Evolutionary conservation across 2,888 invertebrate species (phyloP).

Genomic region (Mythimna pallens): DNA sequence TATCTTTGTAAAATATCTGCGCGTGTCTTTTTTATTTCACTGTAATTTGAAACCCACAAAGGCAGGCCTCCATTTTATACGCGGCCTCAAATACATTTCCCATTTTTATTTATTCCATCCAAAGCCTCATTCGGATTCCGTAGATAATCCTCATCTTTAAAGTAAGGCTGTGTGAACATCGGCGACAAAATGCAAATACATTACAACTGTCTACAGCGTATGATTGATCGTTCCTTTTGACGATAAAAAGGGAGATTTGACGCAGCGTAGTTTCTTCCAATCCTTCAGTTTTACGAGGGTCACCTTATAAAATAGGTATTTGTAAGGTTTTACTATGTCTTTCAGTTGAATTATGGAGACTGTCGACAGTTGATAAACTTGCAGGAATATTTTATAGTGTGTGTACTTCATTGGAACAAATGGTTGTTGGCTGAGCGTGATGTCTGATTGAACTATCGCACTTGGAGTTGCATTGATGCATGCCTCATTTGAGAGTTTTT

Average conservation of each 20-base stretch:
- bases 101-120: constrained; percentile 57
- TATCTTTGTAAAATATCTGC: constrained; percentile 29
- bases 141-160: constrained; percentile 58
- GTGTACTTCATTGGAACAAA: constrained; percentile 12
- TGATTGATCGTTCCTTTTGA: constrained; percentile 62
- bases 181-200: constrained; percentile 66
- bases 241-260: constrained; percentile 63
- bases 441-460: not conserved
- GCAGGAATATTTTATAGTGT: constrained; percentile 27
- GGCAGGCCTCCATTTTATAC: constrained; percentile 37
- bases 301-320: constrained; percentile 66
- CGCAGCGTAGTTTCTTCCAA: constrained; percentile 58
- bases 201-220: constrained; percentile 61
- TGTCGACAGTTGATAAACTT: constrained; percentile 59
- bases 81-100: constrained; percentile 36
- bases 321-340: constrained; percentile 58
- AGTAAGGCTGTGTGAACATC: constrained; percentile 50
- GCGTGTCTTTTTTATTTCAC: constrained; percentile 22
- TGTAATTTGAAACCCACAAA: constrained; percentile 46
- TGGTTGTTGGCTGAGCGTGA: not conserved
- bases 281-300: constrained; percentile 67
- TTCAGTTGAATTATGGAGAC: constrained; percentile 51
- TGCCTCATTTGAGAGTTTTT: not conserved
- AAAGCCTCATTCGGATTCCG: constrained; percentile 55
- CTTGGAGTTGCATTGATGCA: not conserved